Conservation (phyloP, 2,113 vertebrate genomes). For the Mobula birostris region DNA sequence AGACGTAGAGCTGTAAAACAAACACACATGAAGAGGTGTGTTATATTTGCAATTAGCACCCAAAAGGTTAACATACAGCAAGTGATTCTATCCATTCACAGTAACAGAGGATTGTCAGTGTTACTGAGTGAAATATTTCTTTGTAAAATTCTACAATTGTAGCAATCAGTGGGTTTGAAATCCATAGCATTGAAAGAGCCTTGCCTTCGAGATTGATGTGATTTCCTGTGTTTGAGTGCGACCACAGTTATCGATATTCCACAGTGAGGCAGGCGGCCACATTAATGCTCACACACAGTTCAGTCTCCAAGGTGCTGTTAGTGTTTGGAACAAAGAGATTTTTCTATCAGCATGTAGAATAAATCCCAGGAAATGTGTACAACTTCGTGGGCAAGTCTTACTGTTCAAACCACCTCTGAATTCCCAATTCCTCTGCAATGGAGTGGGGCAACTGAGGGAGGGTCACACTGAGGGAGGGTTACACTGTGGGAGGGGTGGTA, state of each 20-base stretch:
- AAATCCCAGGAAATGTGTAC: background rate
- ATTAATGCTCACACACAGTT: background rate
- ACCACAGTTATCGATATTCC: background rate
- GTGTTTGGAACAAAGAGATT: background rate
- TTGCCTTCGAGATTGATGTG: background rate
- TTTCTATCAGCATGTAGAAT: background rate
- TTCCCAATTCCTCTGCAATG: no score
- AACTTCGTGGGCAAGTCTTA: background rate
- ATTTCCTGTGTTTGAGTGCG: background rate
- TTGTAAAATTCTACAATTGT: background rate
- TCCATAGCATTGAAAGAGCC: background rate
- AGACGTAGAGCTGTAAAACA: no score
- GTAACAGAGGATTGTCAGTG: background rate
- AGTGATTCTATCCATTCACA: background rate
- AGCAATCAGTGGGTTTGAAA: no score
- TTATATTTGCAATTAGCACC: no score
- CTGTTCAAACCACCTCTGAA: background rate
- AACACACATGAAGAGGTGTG: no score
- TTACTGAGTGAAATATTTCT: background rate
- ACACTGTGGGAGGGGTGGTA: no score
- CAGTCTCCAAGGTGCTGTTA: background rate
- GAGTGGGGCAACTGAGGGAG: no score
- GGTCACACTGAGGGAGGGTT: no score
- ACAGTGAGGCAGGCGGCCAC: background rate
- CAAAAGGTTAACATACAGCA: background rate